These are phyloP conservation scores for Poecile montanus DNA, from an alignment of 2,797 vertebrate genomes.

Conservation along the genomic window DNA sequence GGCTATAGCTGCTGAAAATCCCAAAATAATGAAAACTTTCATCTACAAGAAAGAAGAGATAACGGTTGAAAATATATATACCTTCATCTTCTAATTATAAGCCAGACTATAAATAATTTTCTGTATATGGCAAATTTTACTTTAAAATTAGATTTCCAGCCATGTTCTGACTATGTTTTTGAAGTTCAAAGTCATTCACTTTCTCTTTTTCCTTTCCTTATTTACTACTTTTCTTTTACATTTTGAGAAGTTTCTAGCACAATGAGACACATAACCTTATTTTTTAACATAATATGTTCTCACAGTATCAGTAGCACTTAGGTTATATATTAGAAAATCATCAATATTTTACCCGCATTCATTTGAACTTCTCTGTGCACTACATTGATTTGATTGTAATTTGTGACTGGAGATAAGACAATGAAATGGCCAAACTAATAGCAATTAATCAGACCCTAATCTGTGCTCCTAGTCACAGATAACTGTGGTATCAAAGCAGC, in stretches of 20 bases:
- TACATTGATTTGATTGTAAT: neutral
- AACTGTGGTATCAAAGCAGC: neutral
- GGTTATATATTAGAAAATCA: neutral
- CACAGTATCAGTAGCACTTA: neutral
- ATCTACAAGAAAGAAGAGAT: conserved; percentile 52
- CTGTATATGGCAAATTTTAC: neutral
- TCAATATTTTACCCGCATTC: neutral
- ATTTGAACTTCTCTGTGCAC: neutral
- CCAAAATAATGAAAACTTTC: conserved; percentile 47
- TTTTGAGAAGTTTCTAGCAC: neutral
- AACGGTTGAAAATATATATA: neutral
- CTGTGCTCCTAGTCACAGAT: neutral
- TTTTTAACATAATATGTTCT: neutral
- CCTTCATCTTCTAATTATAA: neutral
- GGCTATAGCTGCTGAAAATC: conserved; percentile 20
- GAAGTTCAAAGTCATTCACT: neutral
- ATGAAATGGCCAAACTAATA: neutral
- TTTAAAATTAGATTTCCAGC: neutral
- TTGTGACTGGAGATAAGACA: neutral
- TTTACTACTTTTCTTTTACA: neutral
- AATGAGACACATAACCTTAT: neutral
- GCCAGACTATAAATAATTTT: neutral
- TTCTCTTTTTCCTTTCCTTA: neutral
- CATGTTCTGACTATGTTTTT: neutral
- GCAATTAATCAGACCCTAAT: neutral